These are phyloP conservation scores for Phasia obesa DNA, from an alignment of 2,888 invertebrate genomes.

Conservation along the genomic window DNA sequence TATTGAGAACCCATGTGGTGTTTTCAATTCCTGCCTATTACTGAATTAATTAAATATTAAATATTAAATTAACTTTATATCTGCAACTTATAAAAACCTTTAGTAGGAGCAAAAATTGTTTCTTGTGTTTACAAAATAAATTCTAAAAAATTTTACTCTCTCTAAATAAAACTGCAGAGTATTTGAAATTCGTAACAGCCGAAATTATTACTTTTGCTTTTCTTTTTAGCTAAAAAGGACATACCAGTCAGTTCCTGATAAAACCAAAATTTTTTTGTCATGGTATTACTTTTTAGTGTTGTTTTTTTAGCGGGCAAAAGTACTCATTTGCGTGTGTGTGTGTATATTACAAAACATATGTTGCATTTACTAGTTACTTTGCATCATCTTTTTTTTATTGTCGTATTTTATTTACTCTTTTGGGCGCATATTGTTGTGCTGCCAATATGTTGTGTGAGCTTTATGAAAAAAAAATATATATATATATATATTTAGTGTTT, in stretches of 20 bases:
- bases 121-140: too few species aligned
- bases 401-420: constrained; percentile 11
- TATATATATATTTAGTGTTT: constrained; percentile 21
- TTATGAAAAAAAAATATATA: constrained; percentile 1
- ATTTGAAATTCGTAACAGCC: background rate
- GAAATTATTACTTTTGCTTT: background rate
- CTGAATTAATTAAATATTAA: too few species aligned
- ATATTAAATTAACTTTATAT: too few species aligned
- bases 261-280: background rate
- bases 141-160: too few species aligned
- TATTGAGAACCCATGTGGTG: too few species aligned
- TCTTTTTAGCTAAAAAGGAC: background rate
- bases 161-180: background rate
- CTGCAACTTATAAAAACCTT: too few species aligned
- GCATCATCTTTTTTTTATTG: constrained; percentile 17
- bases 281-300: background rate
- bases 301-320: background rate
- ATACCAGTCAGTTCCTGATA: background rate
- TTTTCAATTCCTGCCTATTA: too few species aligned
- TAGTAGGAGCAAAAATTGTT: too few species aligned
- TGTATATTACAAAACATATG: constrained; percentile 56
- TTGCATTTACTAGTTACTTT: constrained; percentile 54
- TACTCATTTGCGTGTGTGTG: background rate
- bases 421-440: constrained; percentile 44
- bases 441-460: constrained; percentile 30